A percentile compares a stretch with the other conserved stretches of the same genome.
Conservation (phyloP, 2,888 invertebrate species). For the Agrilus biguttatus region DNA sequence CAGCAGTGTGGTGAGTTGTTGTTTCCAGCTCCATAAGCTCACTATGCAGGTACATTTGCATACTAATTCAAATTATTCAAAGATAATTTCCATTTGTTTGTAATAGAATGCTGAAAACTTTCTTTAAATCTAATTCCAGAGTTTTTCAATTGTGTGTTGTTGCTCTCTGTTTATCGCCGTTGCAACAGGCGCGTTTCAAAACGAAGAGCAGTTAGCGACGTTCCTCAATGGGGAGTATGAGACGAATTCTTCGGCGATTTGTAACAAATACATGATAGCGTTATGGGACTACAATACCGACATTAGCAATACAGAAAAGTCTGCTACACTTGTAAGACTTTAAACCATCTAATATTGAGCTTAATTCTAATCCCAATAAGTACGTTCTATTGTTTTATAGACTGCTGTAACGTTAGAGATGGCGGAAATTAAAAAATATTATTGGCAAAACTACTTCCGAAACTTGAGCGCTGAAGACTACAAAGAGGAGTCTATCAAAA, state of each 20-base stretch:
- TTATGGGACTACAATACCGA: slow-evolving; percentile 28
- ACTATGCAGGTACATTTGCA: no score
- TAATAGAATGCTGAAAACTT: no score
- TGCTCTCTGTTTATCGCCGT: no score
- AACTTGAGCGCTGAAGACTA: slow-evolving; percentile 20
- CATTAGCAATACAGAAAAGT: slow-evolving; percentile 17
- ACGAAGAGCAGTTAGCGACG: slow-evolving; percentile 11
- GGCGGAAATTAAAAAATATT: slow-evolving; percentile 22
- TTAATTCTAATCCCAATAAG: no score
- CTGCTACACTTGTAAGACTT: slow-evolving; percentile 13
- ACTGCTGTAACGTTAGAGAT: slow-evolving; percentile 2
- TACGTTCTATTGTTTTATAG: slow-evolving; percentile 1
- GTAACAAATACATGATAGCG: slow-evolving; percentile 21
- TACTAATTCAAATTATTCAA: no score
- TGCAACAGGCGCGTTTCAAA: not conserved
- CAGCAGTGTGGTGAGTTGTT: no score
- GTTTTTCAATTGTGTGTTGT: no score
- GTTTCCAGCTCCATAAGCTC: no score
- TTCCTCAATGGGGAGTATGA: slow-evolving; percentile 15
- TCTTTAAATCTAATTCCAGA: no score
- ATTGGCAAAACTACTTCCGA: slow-evolving; percentile 22
- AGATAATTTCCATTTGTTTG: no score
- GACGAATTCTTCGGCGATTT: slow-evolving; percentile 14
- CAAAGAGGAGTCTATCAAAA: slow-evolving; percentile 20
- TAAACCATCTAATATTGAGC: no score